Evolutionary conservation across 2,797 vertebrate genomes (phyloP), one percentile per base, ranked within the genome.

Genomic region (Lacerta bilineata): DNA sequence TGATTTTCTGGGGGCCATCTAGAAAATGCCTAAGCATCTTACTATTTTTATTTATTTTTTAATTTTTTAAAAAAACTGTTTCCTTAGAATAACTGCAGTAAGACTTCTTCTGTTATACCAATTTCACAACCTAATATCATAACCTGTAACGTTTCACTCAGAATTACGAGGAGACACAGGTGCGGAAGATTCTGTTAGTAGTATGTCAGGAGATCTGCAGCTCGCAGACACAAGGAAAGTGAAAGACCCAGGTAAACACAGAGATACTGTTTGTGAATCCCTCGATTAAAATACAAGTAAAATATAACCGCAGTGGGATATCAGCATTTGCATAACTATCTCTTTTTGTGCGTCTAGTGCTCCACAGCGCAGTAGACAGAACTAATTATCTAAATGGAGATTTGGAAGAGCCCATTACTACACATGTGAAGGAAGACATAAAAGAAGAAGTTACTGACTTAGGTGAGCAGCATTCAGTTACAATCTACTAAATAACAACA

Each of bases 181-280:
- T 89, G 91, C 96, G 95, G 95, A 95, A 61, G 94, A 95, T 25
- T 93, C 92, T 84, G 27, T 91, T 80, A 95, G 91, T 84, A 93
- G 87, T 80, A 80, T 84, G 8, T 93, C 96, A 87, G 92, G 93
- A 95, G 92, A 96, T 39, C 91, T 89, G 74, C 90, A 1, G 80
- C 46, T 90, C 89, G 92, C 90, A 92, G 88, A 93, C 76, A 86
- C 1, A 92, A 95, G 95, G 91, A 94, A 94, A 95, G 87, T 90
- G 91, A 89, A 93, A 90, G 83, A 92, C 50, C 86, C 90, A 96
- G 95, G 94, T 96, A 95, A 96, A 87, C 36, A 23, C 20, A 15
- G 88, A 93, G 81, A 43, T 82, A 3, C 59, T 90, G 87, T 66
- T 74, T 64, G 83, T 84, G 69, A 85, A 92, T 46, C 83, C 11